These are phyloP conservation scores for Chaetodon trifascialis DNA, from an alignment of 2,113 vertebrate genomes.

Conservation along the genomic window DNA sequence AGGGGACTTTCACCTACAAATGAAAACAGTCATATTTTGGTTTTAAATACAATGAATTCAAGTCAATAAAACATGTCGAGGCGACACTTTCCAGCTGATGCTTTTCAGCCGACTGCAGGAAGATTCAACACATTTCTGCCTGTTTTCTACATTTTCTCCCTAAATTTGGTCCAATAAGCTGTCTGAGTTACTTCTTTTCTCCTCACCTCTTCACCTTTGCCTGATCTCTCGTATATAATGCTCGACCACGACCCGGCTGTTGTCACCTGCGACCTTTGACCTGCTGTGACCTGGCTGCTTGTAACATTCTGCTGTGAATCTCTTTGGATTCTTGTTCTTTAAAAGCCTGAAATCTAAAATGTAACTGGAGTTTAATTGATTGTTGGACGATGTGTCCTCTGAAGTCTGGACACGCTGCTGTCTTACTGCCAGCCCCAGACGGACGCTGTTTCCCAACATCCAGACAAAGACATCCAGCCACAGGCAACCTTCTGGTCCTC, in stretches of 20 bases:
- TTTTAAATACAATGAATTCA: neutral
- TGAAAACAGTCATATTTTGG: neutral
- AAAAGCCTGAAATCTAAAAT: neutral
- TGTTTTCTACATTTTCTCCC: neutral
- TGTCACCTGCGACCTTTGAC: neutral
- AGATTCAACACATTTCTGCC: neutral
- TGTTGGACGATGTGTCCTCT: neutral
- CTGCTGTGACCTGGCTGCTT: neutral
- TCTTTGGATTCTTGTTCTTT: neutral
- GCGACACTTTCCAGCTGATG: neutral
- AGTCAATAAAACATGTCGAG: neutral
- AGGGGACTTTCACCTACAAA: too few species aligned
- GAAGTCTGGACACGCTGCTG: neutral
- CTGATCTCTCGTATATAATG: neutral
- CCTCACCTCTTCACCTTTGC: neutral
- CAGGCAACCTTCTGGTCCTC: constrained; percentile 52
- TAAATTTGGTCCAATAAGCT: neutral
- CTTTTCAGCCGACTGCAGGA: neutral
- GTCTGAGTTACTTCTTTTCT: neutral
- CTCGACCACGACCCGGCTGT: neutral
- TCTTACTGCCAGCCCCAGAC: neutral
- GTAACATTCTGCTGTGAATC: neutral
- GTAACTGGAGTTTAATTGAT: neutral
- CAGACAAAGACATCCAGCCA: constrained; percentile 21
- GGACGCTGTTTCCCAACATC: too few species aligned